Conservation (phyloP, 2,113 vertebrate genomes). For the Capreolus pygargus region DNA sequence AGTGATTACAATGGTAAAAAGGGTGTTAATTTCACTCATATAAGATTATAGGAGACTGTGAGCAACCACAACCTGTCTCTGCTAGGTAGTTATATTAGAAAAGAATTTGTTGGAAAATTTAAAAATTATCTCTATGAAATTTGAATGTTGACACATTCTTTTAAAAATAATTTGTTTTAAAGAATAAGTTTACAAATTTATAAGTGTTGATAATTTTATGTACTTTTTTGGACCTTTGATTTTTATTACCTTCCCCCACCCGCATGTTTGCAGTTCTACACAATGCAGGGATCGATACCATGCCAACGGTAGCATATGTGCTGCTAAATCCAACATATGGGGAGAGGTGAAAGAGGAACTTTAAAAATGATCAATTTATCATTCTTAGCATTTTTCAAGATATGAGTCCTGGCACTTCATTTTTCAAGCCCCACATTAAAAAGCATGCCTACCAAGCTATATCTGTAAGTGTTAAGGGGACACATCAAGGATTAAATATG, state of each 20-base stretch:
- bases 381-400: conserved; percentile 62
- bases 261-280: not conserved
- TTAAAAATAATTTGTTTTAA: not conserved
- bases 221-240: not conserved
- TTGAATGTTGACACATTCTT: not conserved
- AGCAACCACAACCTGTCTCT: not conserved
- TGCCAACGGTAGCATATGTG: conserved; percentile 58
- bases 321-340: conserved; percentile 71
- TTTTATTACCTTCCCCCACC: conserved; percentile 5
- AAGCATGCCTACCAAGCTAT: not conserved
- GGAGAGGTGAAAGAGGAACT: conserved; percentile 71
- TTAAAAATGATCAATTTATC: conserved; percentile 70
- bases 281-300: not conserved
- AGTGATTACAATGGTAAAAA: not conserved
- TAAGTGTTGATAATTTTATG: not conserved
- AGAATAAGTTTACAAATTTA: not conserved
- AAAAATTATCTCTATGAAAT: not conserved
- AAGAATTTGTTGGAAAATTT: not conserved
- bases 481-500: not conserved
- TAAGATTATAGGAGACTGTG: not conserved
- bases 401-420: conserved; percentile 47
- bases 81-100: not conserved
- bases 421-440: not conserved
- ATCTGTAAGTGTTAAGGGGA: not conserved
- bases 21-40: not conserved